These are phyloP conservation scores for Drosophila guanche DNA, from an alignment of 1,140 invertebrate genomes.

Conservation along the genomic window DNA sequence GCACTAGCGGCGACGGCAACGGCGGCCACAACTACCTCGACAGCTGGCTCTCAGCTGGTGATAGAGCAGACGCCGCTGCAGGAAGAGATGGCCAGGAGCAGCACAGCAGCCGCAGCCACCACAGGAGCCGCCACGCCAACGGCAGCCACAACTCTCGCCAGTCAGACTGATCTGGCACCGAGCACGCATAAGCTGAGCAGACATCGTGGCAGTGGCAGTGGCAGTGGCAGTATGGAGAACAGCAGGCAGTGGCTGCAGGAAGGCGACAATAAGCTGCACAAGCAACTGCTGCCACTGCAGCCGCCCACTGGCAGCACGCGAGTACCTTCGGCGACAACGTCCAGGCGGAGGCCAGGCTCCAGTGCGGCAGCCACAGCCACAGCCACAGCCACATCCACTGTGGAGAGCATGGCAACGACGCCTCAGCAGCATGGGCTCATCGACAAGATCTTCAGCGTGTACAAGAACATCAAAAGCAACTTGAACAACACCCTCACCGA, in stretches of 20 bases:
- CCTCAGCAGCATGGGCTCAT: conserved; percentile 49
- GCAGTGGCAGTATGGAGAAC: conserved; percentile 7
- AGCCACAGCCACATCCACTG: background rate
- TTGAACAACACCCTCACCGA: conserved; percentile 62
- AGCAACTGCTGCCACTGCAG: conserved; percentile 16
- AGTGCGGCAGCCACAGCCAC: conserved; percentile 27
- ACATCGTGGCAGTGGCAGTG: conserved; percentile 20
- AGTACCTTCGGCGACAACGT: conserved; percentile 11
- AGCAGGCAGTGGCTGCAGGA: conserved; percentile 34
- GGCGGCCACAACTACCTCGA: conserved; percentile 39
- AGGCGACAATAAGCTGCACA: conserved; percentile 33
- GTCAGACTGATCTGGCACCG: conserved; percentile 46
- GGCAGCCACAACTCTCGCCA: conserved; percentile 23
- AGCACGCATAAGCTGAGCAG: conserved; percentile 40
- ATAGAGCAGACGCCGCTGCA: conserved; percentile 65
- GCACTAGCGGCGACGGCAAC: conserved; percentile 40
- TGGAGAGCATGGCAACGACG: conserved; percentile 10
- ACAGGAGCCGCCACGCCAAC: conserved; percentile 7
- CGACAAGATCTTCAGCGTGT: conserved; percentile 58
- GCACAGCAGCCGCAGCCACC: conserved; percentile 21
- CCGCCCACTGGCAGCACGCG: conserved; percentile 35
- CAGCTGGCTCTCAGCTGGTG: conserved; percentile 55
- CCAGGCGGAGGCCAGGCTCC: conserved; percentile 7
- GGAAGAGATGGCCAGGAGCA: conserved; percentile 30
- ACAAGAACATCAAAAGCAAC: conserved; percentile 69